A percentile compares a stretch with the other conserved stretches of the same genome.
Evolutionary conservation across 1,140 invertebrate genomes (phyloP).

Genomic region (Kradibia gibbosae): DNA sequence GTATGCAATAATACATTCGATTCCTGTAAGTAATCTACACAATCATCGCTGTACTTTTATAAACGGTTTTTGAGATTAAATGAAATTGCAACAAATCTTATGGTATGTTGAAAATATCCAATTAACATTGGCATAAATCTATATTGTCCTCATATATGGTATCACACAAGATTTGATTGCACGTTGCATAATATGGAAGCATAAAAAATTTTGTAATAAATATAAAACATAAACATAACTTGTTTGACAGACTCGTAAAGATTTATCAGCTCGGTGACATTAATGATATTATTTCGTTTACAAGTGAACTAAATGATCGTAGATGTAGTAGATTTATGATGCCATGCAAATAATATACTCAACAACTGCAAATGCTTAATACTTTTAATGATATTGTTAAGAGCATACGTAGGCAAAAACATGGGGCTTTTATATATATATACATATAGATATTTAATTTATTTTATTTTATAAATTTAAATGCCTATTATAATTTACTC

Average conservation of each 20-base stretch:
- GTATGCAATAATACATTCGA: not conserved
- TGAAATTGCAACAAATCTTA: not conserved
- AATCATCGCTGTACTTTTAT: not conserved
- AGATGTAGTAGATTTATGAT: not conserved
- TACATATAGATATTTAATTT: too few species aligned
- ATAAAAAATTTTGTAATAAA: not conserved
- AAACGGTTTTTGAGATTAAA: not conserved
- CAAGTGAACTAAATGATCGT: not conserved
- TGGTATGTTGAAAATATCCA: not conserved
- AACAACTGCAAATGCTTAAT: not conserved
- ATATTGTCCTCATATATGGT: not conserved
- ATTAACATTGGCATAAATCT: not conserved
- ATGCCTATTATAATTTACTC: too few species aligned
- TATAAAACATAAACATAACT: not conserved
- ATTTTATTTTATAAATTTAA: too few species aligned
- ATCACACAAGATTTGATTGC: not conserved
- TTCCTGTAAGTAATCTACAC: not conserved
- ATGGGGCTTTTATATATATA: too few species aligned
- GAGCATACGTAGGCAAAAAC: not conserved
- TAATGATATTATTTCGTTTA: slow-evolving; percentile 14
- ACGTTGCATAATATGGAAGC: not conserved
- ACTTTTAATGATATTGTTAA: not conserved
- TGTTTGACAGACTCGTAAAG: not conserved
- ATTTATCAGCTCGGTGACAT: not conserved
- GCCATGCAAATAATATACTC: not conserved